Percentiles rank a stretch among this genome's conserved stretches.
Evolutionary conservation across 2,888 invertebrate species (phyloP).

Genomic region (Frankliniella fusca): DNA sequence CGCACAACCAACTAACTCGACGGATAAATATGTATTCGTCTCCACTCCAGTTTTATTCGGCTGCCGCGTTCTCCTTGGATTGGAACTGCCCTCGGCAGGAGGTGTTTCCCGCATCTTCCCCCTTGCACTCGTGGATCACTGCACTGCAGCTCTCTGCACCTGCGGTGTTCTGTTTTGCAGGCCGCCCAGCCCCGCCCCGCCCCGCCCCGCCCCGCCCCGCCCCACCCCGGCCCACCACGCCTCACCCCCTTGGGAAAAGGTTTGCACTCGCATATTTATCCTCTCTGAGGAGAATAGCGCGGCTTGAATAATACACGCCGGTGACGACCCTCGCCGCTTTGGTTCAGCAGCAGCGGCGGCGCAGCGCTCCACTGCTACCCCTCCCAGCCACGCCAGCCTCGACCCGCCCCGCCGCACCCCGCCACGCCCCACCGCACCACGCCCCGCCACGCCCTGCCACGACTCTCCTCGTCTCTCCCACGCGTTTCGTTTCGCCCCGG

Average conservation of each 20-base stretch:
- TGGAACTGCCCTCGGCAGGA: too few species aligned
- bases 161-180: neutral
- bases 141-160: too few species aligned
- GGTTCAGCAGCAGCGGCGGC: neutral
- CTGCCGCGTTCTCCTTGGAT: too few species aligned
- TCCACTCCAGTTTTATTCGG: too few species aligned
- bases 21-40: too few species aligned
- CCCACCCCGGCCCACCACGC: neutral
- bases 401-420: neutral
- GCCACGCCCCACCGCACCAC: too few species aligned
- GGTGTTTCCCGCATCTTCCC: too few species aligned
- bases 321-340: neutral
- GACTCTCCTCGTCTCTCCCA: too few species aligned
- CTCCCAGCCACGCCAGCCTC: neutral
- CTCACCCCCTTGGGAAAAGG: neutral
- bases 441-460: too few species aligned
- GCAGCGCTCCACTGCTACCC: neutral
- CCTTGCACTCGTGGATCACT: too few species aligned
- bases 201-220: neutral
- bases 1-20: too few species aligned
- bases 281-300: slow-evolving; percentile 9
- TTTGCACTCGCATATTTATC: slow-evolving; percentile 2
- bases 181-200: neutral
- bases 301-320: slow-evolving; percentile 8
- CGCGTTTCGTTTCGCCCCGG: too few species aligned